phyloP scores from a whole-genome alignment of 2,888 invertebrate genomes.

The Siphonodentalium dalli region DNA sequence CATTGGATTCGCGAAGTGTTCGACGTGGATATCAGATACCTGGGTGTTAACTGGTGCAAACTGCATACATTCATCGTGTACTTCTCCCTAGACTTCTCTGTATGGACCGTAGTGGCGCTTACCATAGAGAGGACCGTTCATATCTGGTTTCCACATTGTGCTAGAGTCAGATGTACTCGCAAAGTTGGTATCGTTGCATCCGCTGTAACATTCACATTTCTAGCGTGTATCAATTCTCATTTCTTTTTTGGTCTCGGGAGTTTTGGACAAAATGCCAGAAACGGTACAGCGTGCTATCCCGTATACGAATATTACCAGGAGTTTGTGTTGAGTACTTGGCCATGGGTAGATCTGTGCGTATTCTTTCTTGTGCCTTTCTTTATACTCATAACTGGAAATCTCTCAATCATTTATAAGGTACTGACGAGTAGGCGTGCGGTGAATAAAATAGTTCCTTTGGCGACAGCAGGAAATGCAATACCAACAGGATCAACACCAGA shows the following conservation, averaged over 20 bases:
- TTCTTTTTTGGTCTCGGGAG: slow-evolving; percentile 34
- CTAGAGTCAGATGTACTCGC: slow-evolving; percentile 34
- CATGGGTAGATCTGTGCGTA: slow-evolving; percentile 46
- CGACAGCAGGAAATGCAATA: background rate
- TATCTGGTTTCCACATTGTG: slow-evolving; percentile 45
- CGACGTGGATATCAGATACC: slow-evolving; percentile 35
- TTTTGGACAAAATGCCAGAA: too few relatives aligned
- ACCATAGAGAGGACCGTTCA: slow-evolving; percentile 49
- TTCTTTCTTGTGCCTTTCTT: slow-evolving; percentile 42
- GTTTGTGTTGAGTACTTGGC: slow-evolving; percentile 34
- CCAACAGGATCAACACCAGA: too few relatives aligned
- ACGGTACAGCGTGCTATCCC: slow-evolving; percentile 20
- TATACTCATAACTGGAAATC: slow-evolving; percentile 41
- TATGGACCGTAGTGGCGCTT: slow-evolving; percentile 52
- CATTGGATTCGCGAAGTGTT: slow-evolving; percentile 33
- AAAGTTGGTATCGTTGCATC: slow-evolving; percentile 27
- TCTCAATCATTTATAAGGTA: slow-evolving; percentile 33
- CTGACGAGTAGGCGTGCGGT: slow-evolving; percentile 22
- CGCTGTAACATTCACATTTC: slow-evolving; percentile 18
- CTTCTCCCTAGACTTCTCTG: slow-evolving; percentile 39
- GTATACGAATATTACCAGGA: slow-evolving; percentile 23
- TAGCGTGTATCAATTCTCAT: slow-evolving; percentile 36
- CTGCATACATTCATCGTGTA: slow-evolving; percentile 44
- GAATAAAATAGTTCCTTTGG: slow-evolving; percentile 4
- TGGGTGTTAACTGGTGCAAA: slow-evolving; percentile 32